Base-by-base conservation (phyloP, 2,113 vertebrate species). In the Plestiodon gilberti region DNA sequence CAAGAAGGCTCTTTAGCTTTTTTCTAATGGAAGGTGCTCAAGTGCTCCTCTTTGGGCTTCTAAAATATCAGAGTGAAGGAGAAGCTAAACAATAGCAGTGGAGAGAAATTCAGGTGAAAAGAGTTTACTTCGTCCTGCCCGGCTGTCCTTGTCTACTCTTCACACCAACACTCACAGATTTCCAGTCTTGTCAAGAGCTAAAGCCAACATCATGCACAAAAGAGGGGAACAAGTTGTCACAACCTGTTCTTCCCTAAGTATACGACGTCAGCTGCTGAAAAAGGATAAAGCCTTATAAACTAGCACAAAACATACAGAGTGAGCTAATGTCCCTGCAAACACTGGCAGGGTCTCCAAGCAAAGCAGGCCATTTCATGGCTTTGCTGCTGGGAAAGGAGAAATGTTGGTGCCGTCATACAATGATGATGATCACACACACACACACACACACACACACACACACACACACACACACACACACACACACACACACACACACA, bases 121-220 rank as follows among this genome's bases (percentile, higher is more conserved):
- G 74, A 88, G 88, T 87, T 93, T 93, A 10, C 69, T 86, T 85
- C 90, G 95, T 94, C 78, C 89, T 94, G 83, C 85, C n/a, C 87
- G 90, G 82, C 69, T 48, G 10, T 90, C 70, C 17, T 91, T 0
- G 82, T 89, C 57, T 55, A 4, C 57, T 38, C 78, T 86, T 92
- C 65, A 92, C 77, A 82, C 43, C 65, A 61, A 11, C 81, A 89
- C 67, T 84, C 91, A 91, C 87, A 94, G 28, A 30, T 87, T 92
- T 74, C 67, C 79, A 91, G 43, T 75, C 81, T 89, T 83, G 84
- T 40, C 65, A 65, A 71, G 59, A 87, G 77, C 70, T 86, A 69
- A 87, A 93, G 75, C 76, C 87, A 76, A 90, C 87, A 82, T 93
- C 70, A 90, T 30, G 70, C 81, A 69, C 86, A 87, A 55, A 23